Evolutionary conservation across 1,140 invertebrate genomes (phyloP), one percentile per base, ranked within the genome.

Genomic region (Pemphigus obesinymphae): DNA sequence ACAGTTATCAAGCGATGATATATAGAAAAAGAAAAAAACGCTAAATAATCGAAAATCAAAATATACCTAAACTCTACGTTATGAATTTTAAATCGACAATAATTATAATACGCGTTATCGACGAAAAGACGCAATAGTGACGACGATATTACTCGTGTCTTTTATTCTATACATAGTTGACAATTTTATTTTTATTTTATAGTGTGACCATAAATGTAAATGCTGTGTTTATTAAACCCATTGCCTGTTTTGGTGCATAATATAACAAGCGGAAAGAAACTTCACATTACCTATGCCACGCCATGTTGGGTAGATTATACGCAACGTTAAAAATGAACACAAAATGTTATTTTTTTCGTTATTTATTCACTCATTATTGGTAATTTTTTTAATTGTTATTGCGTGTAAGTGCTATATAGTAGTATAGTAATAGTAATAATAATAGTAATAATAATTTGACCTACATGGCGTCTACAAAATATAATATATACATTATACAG

Each of bases 301-400:
- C 37, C 37, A 8, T 40, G 37, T 40, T 40, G 37, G 37, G 37
- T 43, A 2, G n/a, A 26, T 26, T 43, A 17, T 26, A 70, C 37
- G 13, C 34, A n/a, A n/a, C n/a, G n/a, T n/a, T n/a, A n/a, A n/a
- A n/a, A n/a, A n/a, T n/a, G 37, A 40, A 40, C 37, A 23, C 6
- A n/a, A 66, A 37, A 37, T n/a, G 31, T 66, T 66, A n/a, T 23
- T 50, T 31, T 29, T 31, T n/a, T 37, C 29, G 29, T 68, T 68
- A 40, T 68, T 40, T 11, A 68, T 37, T 40, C 34, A 17, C 29
- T 63, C 15, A 31, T 63, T 66, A 66, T 37, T 66, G 7, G 31
- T 31, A 66, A 66, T 66, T 6, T 37, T 66, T 72, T 45, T 45
- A 72, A 72, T 72, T 72, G 26, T 75, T 23, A 50, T 75, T 23